Percentiles rank a stretch among this genome's conserved stretches.
phyloP scores from a whole-genome alignment of 2,797 vertebrate species.

The Semotilus atromaculatus region DNA sequence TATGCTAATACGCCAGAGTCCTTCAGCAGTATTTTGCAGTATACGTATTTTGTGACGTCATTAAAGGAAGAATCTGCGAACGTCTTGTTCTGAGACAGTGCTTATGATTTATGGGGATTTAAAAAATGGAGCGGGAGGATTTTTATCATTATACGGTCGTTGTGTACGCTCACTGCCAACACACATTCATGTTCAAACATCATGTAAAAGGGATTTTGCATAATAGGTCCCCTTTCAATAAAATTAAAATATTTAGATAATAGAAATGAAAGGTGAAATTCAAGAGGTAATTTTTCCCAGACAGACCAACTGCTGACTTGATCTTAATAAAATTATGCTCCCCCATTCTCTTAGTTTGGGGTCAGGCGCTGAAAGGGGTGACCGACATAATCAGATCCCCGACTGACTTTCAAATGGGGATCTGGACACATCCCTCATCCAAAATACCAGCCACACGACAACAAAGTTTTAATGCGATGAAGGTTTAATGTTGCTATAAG shows the following conservation, averaged over 20 bases:
- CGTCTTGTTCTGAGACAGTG: no score
- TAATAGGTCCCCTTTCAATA: background rate
- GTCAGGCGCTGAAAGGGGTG: constrained; percentile 38
- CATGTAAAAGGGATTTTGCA: no score
- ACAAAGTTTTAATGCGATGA: background rate
- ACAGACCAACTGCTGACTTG: constrained; percentile 17
- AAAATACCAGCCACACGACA: constrained; percentile 4
- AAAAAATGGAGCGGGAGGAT: no score
- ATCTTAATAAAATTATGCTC: constrained; percentile 11
- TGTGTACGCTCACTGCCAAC: no score
- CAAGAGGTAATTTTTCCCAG: background rate
- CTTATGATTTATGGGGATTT: no score
- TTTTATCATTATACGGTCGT: no score
- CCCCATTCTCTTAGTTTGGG: constrained; percentile 17
- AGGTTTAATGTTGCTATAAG: background rate
- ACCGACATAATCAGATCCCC: constrained; percentile 54
- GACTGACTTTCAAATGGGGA: constrained; percentile 50
- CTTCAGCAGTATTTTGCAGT: no score
- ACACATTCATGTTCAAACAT: no score
- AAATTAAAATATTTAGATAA: background rate
- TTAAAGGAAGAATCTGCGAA: no score
- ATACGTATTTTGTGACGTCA: no score
- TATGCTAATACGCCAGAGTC: no score
- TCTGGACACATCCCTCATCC: constrained; percentile 48
- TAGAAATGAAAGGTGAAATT: constrained; percentile 1